Evolutionary conservation across 2,797 vertebrate species (phyloP).

Genomic region (Anguilla pacifica): DNA sequence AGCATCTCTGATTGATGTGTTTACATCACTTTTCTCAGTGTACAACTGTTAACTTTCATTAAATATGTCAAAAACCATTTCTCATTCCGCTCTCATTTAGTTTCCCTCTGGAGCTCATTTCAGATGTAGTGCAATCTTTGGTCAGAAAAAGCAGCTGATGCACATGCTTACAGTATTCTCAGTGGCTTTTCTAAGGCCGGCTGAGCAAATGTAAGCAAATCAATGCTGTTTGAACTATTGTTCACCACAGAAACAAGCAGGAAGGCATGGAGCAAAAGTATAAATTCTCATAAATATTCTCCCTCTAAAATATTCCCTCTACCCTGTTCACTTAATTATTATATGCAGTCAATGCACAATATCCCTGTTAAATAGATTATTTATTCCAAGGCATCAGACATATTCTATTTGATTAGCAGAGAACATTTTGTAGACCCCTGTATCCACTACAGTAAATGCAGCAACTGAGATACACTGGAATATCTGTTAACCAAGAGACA

Average conservation of each 20-base stretch:
- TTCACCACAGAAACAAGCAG: not conserved
- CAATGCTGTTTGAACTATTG: not conserved
- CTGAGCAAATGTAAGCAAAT: not conserved
- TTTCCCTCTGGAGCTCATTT: not conserved
- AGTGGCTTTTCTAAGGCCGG: not conserved
- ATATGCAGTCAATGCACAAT: not conserved
- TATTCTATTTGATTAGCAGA: not conserved
- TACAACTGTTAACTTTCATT: conserved; percentile 15
- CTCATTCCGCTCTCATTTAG: not conserved
- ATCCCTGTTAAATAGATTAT: not conserved
- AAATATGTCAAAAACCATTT: conserved; percentile 15
- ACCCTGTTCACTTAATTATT: not conserved
- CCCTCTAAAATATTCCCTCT: not conserved
- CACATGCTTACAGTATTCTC: not conserved
- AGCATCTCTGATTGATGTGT: conserved; percentile 18
- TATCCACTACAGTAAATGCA: not conserved
- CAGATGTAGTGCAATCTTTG: not conserved
- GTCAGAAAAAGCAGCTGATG: conserved; percentile 1
- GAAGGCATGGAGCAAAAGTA: not conserved
- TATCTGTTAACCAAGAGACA: conserved; percentile 12
- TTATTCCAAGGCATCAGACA: not conserved
- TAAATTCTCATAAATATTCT: not conserved
- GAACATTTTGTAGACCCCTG: not conserved
- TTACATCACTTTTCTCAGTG: not conserved
- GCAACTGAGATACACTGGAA: not conserved